Base-by-base conservation (phyloP, 2,888 invertebrate species). In the Dasysyrphus tricinctus region DNA sequence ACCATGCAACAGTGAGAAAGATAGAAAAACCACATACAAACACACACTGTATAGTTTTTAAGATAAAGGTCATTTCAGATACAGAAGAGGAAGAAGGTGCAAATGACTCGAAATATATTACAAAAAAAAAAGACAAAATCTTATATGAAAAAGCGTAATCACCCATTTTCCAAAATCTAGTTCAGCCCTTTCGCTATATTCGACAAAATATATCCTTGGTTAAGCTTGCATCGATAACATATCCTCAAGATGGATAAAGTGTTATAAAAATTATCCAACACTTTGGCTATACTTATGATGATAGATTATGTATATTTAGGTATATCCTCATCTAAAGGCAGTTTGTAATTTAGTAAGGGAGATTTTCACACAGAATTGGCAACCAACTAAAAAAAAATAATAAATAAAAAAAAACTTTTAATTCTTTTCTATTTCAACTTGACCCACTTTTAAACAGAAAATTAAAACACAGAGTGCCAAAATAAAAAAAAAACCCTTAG, bases 371-470 rank as follows among this genome's bases (percentile, higher is more conserved):
- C 67, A 37, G 24, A 69, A 78, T 74, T 74, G 69, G 57, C 56
- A 81, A 67, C 65, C 54, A 69, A 73, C 59, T 70, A 32, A 7
- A 65, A 51, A 29, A 24, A 14, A 34, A 61, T 29, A n/a, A 14
- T 8, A n/a, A 44, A 56, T 1, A 32, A 67, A 54, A 56, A 44
- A 14, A 44, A 19, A 42, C n/a, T 29, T 44, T 65, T 61, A 61
- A 44, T 9, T 37, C 34, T 65, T 63, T 44, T 63, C 44, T 63
- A 59, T 54, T 76, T 67, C 73, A 47, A 76, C 85, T 73, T 81
- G 85, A 85, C 85, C 85, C 85, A 85, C 77, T 85, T 85, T 80
- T 61, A 24, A 24, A 6, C n/a, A 59, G 44, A 61, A 12, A 16
- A 75, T 19, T 56, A 59, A 67, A 39, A 77, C 34, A 69, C 42